Evolutionary conservation across 2,113 vertebrate genomes (phyloP).

Genomic region (Rhombomys opimus): DNA sequence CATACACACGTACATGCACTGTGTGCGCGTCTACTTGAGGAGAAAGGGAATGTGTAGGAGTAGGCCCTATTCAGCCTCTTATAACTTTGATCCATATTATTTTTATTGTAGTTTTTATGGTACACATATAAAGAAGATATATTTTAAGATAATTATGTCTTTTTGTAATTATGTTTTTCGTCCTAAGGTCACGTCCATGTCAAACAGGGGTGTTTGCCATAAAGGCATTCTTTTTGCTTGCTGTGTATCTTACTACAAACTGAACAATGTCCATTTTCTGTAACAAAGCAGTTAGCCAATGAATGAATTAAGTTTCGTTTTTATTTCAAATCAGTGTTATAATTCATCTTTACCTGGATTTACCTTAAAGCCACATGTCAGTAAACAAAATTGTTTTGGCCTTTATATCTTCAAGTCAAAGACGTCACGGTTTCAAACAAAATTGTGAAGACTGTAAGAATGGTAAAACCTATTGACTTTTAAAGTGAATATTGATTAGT

Average conservation of each 20-base stretch:
- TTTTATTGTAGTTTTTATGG: not conserved
- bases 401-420: slow-evolving; percentile 4
- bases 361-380: not conserved
- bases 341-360: slow-evolving; percentile 22
- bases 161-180: not conserved
- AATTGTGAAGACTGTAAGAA: slow-evolving; percentile 31
- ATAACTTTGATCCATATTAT: not conserved
- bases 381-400: not conserved
- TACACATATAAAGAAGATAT: not conserved
- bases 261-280: not conserved
- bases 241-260: not conserved
- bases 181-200: slow-evolving; percentile 20
- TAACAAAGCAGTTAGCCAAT: not conserved
- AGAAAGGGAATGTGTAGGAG: not conserved
- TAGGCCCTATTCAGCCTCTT: not conserved
- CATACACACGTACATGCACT: not conserved
- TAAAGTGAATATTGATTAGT: not conserved
- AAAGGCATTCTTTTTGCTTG: not conserved
- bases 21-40: too few species aligned
- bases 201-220: not conserved
- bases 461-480: not conserved
- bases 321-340: slow-evolving; percentile 46
- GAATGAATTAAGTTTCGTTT: slow-evolving; percentile 4
- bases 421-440: not conserved
- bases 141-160: not conserved